phyloP scores from a whole-genome alignment of 2,797 vertebrate species.

The Pantherophis alleghaniensis region DNA sequence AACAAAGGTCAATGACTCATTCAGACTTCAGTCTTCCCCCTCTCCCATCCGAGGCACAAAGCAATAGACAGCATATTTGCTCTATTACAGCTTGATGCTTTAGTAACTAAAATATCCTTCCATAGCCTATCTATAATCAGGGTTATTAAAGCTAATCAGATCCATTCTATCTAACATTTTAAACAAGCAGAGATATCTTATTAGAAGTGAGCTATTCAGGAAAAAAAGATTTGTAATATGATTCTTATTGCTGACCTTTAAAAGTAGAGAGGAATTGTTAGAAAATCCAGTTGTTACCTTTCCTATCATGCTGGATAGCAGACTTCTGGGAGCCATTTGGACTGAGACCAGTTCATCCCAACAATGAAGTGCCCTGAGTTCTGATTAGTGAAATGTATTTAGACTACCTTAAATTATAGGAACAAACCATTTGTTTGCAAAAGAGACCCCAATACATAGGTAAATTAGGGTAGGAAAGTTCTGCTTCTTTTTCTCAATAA shows the following conservation, averaged over 20 bases:
- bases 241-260: background rate
- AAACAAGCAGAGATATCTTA: background rate
- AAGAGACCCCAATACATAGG: background rate
- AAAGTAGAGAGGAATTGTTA: background rate
- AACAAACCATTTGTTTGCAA: background rate
- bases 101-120: background rate
- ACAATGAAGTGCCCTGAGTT: background rate
- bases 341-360: background rate
- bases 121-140: conserved; percentile 13
- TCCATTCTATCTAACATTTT: conserved; percentile 10
- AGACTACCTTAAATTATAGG: background rate
- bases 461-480: background rate
- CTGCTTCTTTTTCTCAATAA: background rate
- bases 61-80: background rate
- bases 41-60: background rate
- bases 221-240: conserved; percentile 1
- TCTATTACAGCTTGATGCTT: conserved; percentile 4
- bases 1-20: conserved; percentile 51
- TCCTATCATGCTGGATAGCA: background rate
- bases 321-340: background rate
- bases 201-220: background rate
- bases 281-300: background rate
- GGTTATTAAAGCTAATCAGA: conserved; percentile 28
- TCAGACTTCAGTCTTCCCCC: conserved; percentile 27
- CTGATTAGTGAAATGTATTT: background rate